Conservation (phyloP, 2,797 vertebrate species). For the Gymnoscopelus microlampas region DNA sequence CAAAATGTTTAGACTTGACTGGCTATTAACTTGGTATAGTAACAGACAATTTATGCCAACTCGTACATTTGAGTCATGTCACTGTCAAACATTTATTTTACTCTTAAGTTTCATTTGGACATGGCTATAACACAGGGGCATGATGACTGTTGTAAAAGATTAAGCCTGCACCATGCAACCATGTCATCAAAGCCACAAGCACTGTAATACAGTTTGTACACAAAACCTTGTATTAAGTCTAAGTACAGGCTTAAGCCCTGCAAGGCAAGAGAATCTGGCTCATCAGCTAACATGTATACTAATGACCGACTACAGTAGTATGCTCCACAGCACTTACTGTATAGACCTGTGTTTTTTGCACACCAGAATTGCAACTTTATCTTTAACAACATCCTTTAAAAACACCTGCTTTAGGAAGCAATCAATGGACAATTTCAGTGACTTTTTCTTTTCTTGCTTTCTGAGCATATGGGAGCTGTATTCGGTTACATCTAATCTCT, state of each 20-base stretch:
- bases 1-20: too few relatives aligned
- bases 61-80: background rate
- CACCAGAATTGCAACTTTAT: constrained; percentile 16
- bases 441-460: background rate
- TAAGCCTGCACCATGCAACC: constrained; percentile 17
- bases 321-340: constrained; percentile 5
- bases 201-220: constrained; percentile 35
- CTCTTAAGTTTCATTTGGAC: constrained; percentile 4
- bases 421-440: background rate
- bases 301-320: constrained; percentile 34
- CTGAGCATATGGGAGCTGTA: background rate
- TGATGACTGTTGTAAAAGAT: constrained; percentile 30
- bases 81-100: constrained; percentile 31
- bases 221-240: constrained; percentile 39
- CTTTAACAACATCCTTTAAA: constrained; percentile 55
- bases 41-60: background rate
- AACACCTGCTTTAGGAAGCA: constrained; percentile 53
- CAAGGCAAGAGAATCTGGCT: constrained; percentile 20
- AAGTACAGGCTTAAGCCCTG: constrained; percentile 44
- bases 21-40: background rate
- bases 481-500: too few relatives aligned
- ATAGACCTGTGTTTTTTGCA: constrained; percentile 27
- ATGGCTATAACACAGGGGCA: constrained; percentile 20
- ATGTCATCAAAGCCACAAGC: constrained; percentile 32
- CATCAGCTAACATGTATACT: constrained; percentile 27